Conservation (phyloP, 2,888 invertebrate species). For the Omphaloscelis lunosa region DNA sequence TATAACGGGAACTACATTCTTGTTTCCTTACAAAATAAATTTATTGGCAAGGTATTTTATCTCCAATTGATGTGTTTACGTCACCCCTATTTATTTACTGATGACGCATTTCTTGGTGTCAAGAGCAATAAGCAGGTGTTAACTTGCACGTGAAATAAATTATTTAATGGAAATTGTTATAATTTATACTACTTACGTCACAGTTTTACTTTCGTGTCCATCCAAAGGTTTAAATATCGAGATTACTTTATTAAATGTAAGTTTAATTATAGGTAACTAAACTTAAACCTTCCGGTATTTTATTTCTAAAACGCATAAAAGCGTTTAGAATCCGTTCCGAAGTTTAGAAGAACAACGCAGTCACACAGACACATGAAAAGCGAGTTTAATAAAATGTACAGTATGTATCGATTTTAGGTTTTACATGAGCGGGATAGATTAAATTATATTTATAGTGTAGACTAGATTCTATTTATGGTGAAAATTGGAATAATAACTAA, state of each 20-base stretch:
- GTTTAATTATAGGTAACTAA: too few species aligned
- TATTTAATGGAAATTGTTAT: neutral
- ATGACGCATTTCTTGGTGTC: conserved; percentile 38
- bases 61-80: conserved; percentile 26
- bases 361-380: too few species aligned
- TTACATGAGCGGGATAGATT: neutral
- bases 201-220: neutral
- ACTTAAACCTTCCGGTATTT: too few species aligned
- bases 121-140: conserved; percentile 27
- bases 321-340: too few species aligned
- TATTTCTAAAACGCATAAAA: too few species aligned
- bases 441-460: neutral
- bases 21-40: conserved; percentile 35
- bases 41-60: conserved; percentile 38
- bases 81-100: conserved; percentile 40
- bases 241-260: too few species aligned
- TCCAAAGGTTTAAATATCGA: neutral
- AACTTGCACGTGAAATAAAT: conserved; percentile 9
- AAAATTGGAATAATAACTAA: neutral
- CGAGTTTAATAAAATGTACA: too few species aligned
- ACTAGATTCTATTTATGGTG: neutral
- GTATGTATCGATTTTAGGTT: neutral
- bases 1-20: conserved; percentile 53
- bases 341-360: too few species aligned
- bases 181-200: neutral